Evolutionary conservation across 30 jellyfish, hydroid and myxozoan genomes (phyloP), one percentile per base, ranked within the genome.

Genomic region (Aurelia sp.): DNA sequence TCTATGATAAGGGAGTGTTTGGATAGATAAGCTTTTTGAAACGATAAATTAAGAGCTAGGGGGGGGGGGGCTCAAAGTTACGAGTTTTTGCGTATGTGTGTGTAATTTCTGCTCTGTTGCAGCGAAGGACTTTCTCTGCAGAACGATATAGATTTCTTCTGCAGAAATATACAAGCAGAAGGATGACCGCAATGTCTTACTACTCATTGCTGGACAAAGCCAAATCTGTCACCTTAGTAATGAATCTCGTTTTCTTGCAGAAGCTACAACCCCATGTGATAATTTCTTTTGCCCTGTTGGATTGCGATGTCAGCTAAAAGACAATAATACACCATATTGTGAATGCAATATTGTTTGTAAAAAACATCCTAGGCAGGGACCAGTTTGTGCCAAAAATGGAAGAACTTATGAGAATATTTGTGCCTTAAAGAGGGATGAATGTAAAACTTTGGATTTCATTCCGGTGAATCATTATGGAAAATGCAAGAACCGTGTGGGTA

Each of bases 241-340:
- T 15, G 55, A 44, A 44, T 44, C 55, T 44, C 55, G 55, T 44
- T 44, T 6, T 44, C 55, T 63, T 63, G 47, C 20, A 85, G 94
- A 62, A 38, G 82, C 94, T 11, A 72, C 24, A 55, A 85, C 94
- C 13, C 88, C 94, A 7, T 85, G 94, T 85, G 94, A 85, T 48
- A 66, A 51, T 44, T 38, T 10, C 38, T 53, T 52, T 20, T 85
- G 94, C 64, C 89, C 94, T 11, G 12, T 18, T 59, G 94, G 94
- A 27, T 24, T 52, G 16, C 81, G 71, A 38, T 85, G 94, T 53
- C 74, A 64, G 41, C 55, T 85, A 40, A 27, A 48, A 13, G 21
- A 31, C 21, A 63, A 74, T 59, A 44, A 73, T 11, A 40, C 72
- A 58, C 88, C 94, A 2, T 74, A 72, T 51, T 85, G 94, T 53